These are phyloP conservation scores for Furcifer pardalis DNA, from an alignment of 2,797 vertebrate genomes.

Conservation along the genomic window DNA sequence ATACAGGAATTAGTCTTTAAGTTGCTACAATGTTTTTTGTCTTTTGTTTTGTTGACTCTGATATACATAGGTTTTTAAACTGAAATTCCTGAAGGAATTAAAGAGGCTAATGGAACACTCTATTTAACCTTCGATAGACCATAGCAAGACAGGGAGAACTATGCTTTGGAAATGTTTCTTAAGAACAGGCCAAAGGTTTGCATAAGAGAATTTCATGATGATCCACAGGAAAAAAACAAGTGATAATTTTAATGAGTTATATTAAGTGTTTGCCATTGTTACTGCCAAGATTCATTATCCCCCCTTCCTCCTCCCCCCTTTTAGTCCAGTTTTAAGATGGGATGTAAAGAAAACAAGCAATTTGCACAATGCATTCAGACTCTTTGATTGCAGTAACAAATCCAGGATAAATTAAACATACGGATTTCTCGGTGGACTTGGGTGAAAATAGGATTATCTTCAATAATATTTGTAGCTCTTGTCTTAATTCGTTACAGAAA, in stretches of 20 bases:
- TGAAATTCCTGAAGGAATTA: slow-evolving; percentile 67
- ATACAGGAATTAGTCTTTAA: no score
- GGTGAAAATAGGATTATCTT: not conserved
- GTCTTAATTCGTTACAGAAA: not conserved
- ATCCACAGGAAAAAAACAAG: slow-evolving; percentile 59
- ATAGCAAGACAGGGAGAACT: slow-evolving; percentile 37
- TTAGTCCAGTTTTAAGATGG: slow-evolving; percentile 59
- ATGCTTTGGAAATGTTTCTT: slow-evolving; percentile 62
- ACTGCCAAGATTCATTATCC: slow-evolving; percentile 68
- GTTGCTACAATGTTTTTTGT: no score
- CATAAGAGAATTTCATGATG: slow-evolving; percentile 68
- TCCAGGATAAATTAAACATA: slow-evolving; percentile 68
- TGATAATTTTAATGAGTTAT: slow-evolving; percentile 63
- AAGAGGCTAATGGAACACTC: slow-evolving; percentile 64
- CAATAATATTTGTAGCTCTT: not conserved
- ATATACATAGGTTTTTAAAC: slow-evolving; percentile 59
- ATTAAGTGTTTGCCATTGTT: slow-evolving; percentile 66
- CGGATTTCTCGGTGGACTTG: slow-evolving; percentile 37
- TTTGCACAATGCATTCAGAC: slow-evolving; percentile 38
- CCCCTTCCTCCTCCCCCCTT: no score
- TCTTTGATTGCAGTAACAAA: slow-evolving; percentile 69
- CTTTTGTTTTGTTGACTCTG: no score
- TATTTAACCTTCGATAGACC: slow-evolving; percentile 57
- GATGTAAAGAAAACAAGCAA: slow-evolving; percentile 62
- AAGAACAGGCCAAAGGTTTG: slow-evolving; percentile 61